phyloP scores from a whole-genome alignment of 2,888 invertebrate genomes.

The Leistus spinibarbis region DNA sequence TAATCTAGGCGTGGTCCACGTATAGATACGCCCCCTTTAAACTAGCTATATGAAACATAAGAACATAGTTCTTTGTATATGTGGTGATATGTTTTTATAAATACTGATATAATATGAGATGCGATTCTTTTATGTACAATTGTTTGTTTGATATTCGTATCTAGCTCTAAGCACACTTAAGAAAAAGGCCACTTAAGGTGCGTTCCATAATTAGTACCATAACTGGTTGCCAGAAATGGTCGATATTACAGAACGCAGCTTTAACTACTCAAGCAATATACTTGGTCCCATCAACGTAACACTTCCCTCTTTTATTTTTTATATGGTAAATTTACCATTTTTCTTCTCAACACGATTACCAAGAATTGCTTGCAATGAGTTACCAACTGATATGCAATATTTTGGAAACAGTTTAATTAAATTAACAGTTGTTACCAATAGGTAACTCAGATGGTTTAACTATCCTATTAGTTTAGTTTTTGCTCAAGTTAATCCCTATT shows the following conservation, averaged over 20 bases:
- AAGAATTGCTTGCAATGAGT: conserved; percentile 39
- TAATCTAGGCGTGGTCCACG: too few species aligned
- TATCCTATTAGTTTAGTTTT: background rate
- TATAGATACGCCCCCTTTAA: too few species aligned
- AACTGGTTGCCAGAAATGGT: background rate
- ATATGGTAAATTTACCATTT: too few species aligned
- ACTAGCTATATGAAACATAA: background rate
- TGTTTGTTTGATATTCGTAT: conserved; percentile 29
- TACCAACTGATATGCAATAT: conserved; percentile 34
- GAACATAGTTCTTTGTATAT: background rate
- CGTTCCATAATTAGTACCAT: background rate
- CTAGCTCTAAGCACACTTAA: conserved; percentile 40
- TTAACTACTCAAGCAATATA: conserved; percentile 39
- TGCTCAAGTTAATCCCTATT: background rate
- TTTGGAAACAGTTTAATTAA: conserved; percentile 9
- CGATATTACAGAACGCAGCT: background rate
- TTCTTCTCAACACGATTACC: background rate
- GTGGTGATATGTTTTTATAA: conserved; percentile 34
- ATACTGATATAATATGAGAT: conserved; percentile 36
- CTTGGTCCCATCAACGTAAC: conserved; percentile 35
- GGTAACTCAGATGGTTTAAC: conserved; percentile 17
- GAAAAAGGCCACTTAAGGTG: conserved; percentile 36
- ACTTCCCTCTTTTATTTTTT: too few species aligned
- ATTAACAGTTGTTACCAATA: conserved; percentile 17
- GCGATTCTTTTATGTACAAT: conserved; percentile 28